These are phyloP conservation scores for Dipus sagitta DNA, from an alignment of 2,797 vertebrate species.

Conservation along the genomic window DNA sequence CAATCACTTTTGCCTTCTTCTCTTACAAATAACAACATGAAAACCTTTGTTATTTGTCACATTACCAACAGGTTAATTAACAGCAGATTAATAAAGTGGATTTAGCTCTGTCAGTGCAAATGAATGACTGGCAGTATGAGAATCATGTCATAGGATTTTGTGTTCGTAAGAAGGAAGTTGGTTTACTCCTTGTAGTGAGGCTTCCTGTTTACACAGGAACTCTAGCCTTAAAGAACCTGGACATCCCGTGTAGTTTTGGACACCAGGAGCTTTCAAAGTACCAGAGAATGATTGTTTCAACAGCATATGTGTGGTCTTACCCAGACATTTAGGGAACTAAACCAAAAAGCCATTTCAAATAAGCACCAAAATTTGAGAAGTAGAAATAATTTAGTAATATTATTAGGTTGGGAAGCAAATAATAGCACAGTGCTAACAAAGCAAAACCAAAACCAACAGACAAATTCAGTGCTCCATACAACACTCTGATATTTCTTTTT, in stretches of 20 bases:
- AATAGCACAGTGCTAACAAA: slow-evolving; percentile 57
- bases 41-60: slow-evolving; percentile 64
- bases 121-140: slow-evolving; percentile 68
- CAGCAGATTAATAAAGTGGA: slow-evolving; percentile 40
- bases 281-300: slow-evolving; percentile 84
- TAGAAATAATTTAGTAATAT: slow-evolving; percentile 76
- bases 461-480: slow-evolving; percentile 71
- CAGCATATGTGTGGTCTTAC: slow-evolving; percentile 80
- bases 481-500: slow-evolving; percentile 81
- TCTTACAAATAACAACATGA: slow-evolving; percentile 16
- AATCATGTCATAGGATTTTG: slow-evolving; percentile 65
- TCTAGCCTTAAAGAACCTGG: slow-evolving; percentile 62
- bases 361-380: slow-evolving; percentile 68
- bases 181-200: slow-evolving; percentile 69
- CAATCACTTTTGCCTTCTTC: slow-evolving; percentile 63
- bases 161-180: slow-evolving; percentile 79
- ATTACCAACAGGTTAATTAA: slow-evolving; percentile 44
- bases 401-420: slow-evolving; percentile 47
- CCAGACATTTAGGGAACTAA: slow-evolving; percentile 67
- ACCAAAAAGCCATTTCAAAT: slow-evolving; percentile 62
- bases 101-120: slow-evolving; percentile 63
- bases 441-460: slow-evolving; percentile 3
- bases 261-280: slow-evolving; percentile 82
- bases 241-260: slow-evolving; percentile 80
- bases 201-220: slow-evolving; percentile 85